Conservation (phyloP, 30 jellyfish, hydroid and myxozoan species). For the Catostylus mosaicus region DNA sequence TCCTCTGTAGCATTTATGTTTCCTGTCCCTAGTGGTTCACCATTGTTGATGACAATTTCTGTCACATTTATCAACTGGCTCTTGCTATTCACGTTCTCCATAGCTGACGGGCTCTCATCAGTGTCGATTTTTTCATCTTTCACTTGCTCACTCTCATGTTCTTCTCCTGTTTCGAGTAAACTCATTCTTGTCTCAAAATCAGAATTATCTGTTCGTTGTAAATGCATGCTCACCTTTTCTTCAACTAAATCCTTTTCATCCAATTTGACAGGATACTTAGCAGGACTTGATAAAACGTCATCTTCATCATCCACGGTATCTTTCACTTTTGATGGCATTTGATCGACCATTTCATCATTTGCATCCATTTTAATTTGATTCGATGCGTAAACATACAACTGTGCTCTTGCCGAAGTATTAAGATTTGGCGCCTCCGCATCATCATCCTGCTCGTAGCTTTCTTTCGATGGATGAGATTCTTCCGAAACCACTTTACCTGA, state of each 20-base stretch:
- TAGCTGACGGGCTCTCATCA: no score
- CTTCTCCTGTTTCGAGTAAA: background rate
- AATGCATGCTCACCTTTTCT: background rate
- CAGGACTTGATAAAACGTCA: background rate
- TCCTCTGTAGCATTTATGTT: no score
- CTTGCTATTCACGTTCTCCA: no score
- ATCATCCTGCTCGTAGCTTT: background rate
- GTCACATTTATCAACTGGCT: no score
- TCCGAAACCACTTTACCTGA: background rate
- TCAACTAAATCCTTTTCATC: background rate
- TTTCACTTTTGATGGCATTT: background rate
- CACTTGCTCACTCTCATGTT: background rate
- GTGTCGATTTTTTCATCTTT: background rate
- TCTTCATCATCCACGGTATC: background rate
- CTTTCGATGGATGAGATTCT: background rate
- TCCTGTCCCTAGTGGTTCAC: no score
- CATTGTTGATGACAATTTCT: no score
- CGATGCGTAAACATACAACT: background rate
- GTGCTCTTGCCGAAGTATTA: background rate
- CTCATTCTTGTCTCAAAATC: background rate
- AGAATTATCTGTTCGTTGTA: background rate
- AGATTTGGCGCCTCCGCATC: background rate
- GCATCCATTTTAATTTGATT: background rate
- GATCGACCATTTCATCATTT: background rate
- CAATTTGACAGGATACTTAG: no score